Conservation (phyloP, 2,113 vertebrate genomes). For the Chaetodon trifascialis region DNA sequence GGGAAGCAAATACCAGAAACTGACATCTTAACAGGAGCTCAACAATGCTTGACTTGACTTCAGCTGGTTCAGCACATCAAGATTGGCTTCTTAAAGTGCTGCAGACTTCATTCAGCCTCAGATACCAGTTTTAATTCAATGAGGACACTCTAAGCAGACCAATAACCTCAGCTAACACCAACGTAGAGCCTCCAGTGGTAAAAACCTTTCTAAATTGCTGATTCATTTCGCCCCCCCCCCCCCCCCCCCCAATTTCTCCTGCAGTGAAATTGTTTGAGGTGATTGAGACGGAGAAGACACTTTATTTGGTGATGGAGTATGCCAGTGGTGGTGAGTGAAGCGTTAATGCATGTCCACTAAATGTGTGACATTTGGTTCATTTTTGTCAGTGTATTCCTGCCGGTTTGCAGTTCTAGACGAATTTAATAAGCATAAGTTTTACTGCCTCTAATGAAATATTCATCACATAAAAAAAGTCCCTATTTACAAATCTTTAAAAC, state of each 20-base stretch:
- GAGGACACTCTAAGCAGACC: neutral
- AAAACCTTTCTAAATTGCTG: neutral
- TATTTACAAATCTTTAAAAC: neutral
- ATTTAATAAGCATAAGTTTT: neutral
- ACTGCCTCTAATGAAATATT: conserved; percentile 9
- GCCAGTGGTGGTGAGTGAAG: conserved; percentile 92
- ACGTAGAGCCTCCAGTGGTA: neutral
- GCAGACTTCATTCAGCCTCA: neutral
- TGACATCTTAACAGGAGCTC: neutral
- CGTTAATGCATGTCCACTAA: neutral
- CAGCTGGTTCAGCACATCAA: too few species aligned
- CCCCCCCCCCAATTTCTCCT: conserved; percentile 68
- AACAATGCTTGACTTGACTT: too few species aligned
- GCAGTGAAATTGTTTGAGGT: conserved; percentile 98
- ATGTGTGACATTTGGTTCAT: conserved; percentile 3
- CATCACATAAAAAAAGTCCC: neutral
- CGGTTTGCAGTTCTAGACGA: neutral
- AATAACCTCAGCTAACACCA: neutral
- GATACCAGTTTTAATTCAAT: neutral
- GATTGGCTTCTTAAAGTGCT: neutral
- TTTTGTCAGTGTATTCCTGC: neutral
- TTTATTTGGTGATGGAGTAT: conserved; percentile 97
- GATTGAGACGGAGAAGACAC: conserved; percentile 96
- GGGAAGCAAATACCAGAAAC: neutral
- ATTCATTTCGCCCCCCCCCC: neutral